Percentiles rank a stretch among this genome's conserved stretches.
These are phyloP conservation scores for Megatriorchis doriae DNA, from an alignment of 2,113 vertebrate species.

Conservation along the genomic window DNA sequence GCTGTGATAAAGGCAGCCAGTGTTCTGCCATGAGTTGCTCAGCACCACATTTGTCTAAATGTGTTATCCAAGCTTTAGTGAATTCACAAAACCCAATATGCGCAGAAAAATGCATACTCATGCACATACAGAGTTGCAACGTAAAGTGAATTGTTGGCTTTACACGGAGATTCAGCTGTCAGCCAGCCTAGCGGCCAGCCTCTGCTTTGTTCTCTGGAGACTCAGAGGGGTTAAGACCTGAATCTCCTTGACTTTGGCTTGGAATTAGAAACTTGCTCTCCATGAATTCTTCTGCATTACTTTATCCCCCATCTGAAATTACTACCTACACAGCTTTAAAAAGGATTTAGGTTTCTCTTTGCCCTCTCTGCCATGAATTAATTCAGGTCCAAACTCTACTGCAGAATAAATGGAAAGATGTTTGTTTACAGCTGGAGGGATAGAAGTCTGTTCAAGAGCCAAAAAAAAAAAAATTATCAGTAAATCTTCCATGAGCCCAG, in stretches of 20 bases:
- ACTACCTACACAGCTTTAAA: slow-evolving; percentile 13
- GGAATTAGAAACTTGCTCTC: slow-evolving; percentile 25
- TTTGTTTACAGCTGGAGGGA: slow-evolving; percentile 36
- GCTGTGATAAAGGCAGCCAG: not conserved
- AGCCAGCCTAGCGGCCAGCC: not conserved
- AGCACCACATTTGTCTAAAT: not conserved
- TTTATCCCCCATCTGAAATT: slow-evolving; percentile 53
- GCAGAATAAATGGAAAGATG: slow-evolving; percentile 23
- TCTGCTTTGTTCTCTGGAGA: not conserved
- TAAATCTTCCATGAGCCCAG: not conserved
- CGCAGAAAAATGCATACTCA: not conserved
- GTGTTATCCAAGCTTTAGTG: not conserved
- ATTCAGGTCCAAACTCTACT: slow-evolving; percentile 18
- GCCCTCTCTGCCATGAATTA: slow-evolving; percentile 7
- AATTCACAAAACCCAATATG: not conserved
- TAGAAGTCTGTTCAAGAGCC: not conserved
- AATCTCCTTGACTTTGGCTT: slow-evolving; percentile 41
- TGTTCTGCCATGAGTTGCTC: not conserved
- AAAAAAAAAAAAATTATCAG: not conserved
- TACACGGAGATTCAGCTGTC: not conserved
- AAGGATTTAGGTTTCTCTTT: slow-evolving; percentile 47
- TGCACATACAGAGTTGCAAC: not conserved
- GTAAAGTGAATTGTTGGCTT: not conserved
- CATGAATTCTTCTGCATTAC: slow-evolving; percentile 6
- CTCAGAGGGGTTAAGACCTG: slow-evolving; percentile 16